Conservation (phyloP, 2,113 vertebrate genomes). For the Anthoscopus minutus region DNA sequence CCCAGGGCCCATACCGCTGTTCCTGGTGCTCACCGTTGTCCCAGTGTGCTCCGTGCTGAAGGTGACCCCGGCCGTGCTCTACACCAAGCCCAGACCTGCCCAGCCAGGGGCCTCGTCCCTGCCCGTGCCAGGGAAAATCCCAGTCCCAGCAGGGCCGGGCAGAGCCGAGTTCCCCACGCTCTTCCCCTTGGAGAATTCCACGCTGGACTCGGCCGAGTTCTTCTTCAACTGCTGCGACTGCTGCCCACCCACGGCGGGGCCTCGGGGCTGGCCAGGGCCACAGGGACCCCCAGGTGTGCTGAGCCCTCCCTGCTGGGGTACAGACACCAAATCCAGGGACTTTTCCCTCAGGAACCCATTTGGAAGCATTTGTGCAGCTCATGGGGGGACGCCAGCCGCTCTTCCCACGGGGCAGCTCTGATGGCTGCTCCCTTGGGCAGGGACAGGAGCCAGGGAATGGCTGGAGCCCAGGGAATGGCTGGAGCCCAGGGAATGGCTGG, state of each 20-base stretch:
- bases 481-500: neutral
- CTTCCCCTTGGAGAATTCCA: conserved; percentile 81
- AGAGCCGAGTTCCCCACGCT: neutral
- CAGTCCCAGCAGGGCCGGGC: neutral
- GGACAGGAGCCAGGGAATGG: neutral
- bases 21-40: conserved; percentile 50
- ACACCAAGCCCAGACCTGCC: conserved; percentile 78
- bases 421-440: accelerated
- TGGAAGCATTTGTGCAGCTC: accelerated
- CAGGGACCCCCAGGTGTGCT: conserved; percentile 80
- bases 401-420: neutral
- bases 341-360: accelerated
- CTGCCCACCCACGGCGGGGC: conserved; percentile 76
- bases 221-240: conserved; percentile 95
- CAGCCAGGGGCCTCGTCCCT: conserved; percentile 37
- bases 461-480: neutral
- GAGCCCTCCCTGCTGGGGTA: accelerated
- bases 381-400: neutral
- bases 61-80: conserved; percentile 79
- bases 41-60: conserved; percentile 60
- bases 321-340: accelerated
- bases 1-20: conserved; percentile 14
- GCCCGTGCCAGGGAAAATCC: conserved; percentile 30
- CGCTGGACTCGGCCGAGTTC: conserved; percentile 82
- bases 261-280: conserved; percentile 78